A percentile compares a stretch with the other conserved stretches of the same genome.
Conservation (phyloP, 2,888 invertebrate genomes). For the Drosophila fulvimacula region DNA sequence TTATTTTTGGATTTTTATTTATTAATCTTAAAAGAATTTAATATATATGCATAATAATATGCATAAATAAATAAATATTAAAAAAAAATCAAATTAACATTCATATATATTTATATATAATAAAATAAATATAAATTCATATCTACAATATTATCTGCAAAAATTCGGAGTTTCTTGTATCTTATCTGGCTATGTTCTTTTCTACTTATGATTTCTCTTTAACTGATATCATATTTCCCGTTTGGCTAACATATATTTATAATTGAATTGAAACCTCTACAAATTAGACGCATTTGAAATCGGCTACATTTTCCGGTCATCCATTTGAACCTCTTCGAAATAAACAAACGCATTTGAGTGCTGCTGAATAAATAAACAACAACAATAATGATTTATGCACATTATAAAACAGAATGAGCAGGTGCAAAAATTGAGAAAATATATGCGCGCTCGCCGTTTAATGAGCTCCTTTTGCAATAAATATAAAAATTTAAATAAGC, state of each 20-base stretch:
- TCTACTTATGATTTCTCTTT: no score
- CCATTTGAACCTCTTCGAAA: constrained; percentile 8
- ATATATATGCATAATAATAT: no score
- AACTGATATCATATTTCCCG: neutral
- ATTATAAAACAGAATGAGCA: constrained; percentile 33
- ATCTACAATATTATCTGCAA: neutral
- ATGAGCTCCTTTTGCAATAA: constrained; percentile 26
- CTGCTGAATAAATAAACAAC: constrained; percentile 44
- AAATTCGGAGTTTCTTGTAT: neutral
- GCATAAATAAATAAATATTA: no score
- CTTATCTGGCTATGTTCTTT: neutral
- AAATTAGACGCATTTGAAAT: constrained; percentile 11
- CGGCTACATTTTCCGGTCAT: constrained; percentile 23
- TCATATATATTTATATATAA: neutral
- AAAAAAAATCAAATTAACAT: neutral
- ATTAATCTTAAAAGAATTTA: no score
- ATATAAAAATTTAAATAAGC: constrained; percentile 4
- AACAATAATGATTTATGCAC: constrained; percentile 20
- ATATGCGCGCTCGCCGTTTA: constrained; percentile 23
- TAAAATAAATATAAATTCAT: neutral
- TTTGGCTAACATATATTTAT: neutral
- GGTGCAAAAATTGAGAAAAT: constrained; percentile 23
- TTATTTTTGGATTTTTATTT: no score
- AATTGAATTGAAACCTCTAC: neutral
- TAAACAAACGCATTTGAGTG: constrained; percentile 38